phyloP scores from a whole-genome alignment of 2,888 invertebrate genomes.

The Sphecodes monilicornis region DNA sequence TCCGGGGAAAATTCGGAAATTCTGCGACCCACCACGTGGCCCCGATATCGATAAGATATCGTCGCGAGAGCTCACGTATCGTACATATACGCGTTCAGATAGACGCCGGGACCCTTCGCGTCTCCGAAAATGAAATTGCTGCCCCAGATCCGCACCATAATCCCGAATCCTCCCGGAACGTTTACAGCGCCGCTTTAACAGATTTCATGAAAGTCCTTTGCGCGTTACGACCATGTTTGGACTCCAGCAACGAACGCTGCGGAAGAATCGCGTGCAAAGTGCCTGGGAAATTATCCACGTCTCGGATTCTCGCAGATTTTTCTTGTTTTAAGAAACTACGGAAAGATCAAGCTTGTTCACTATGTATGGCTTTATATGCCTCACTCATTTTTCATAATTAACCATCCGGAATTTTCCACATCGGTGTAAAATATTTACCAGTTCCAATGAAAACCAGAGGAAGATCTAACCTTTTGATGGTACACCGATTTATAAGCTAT shows the following conservation, averaged over 20 bases:
- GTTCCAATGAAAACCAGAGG: no score
- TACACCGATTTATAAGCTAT: no score
- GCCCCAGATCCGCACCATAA: neutral
- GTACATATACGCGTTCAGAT: neutral
- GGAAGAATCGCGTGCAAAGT: neutral
- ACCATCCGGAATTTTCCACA: no score
- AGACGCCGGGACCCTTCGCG: neutral
- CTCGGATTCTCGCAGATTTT: neutral
- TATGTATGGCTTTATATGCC: no score
- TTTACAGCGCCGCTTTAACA: neutral
- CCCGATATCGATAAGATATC: conserved; percentile 1
- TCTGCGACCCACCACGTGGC: neutral
- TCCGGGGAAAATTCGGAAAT: neutral
- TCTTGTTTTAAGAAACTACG: neutral
- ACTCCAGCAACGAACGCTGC: neutral
- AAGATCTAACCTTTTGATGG: no score
- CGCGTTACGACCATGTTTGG: neutral
- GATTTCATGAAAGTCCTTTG: neutral
- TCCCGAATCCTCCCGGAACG: neutral
- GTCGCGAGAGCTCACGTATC: neutral
- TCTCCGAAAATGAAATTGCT: conserved; percentile 3
- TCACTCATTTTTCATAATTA: no score
- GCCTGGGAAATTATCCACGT: neutral
- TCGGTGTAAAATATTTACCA: no score
- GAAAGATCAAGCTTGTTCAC: no score